Percentiles rank a stretch among this genome's conserved stretches.
Evolutionary conservation across 2,113 vertebrate genomes (phyloP).

Genomic region (Dasypus novemcinctus): DNA sequence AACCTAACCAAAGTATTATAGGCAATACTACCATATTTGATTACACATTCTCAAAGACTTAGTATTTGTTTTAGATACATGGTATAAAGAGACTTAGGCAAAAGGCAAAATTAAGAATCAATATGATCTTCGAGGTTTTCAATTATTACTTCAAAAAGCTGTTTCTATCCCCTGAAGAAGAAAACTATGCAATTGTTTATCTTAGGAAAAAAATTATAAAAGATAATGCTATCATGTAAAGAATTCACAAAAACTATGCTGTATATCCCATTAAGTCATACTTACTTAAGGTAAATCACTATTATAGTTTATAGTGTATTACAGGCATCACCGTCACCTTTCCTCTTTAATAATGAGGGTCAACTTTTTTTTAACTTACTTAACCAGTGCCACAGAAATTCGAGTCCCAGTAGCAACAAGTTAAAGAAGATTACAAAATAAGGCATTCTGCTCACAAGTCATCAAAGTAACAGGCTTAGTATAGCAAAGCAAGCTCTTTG

Average conservation of each 20-base stretch:
- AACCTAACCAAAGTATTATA: slow-evolving; percentile 83
- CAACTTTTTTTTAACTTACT: slow-evolving; percentile 55
- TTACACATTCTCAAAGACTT: slow-evolving; percentile 85
- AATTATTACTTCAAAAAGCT: slow-evolving; percentile 74
- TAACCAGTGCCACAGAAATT: slow-evolving; percentile 72
- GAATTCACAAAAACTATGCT: slow-evolving; percentile 75
- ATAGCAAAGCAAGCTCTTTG: slow-evolving; percentile 61
- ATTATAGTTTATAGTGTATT: slow-evolving; percentile 58
- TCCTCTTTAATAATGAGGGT: slow-evolving; percentile 67
- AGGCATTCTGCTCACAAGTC: slow-evolving; percentile 74
- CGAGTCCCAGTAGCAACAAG: slow-evolving; percentile 63
- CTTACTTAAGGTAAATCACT: slow-evolving; percentile 64
- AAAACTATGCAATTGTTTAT: slow-evolving; percentile 69
- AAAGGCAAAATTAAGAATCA: slow-evolving; percentile 76
- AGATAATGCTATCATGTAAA: slow-evolving; percentile 81
- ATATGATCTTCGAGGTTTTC: slow-evolving; percentile 72
- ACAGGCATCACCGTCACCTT: slow-evolving; percentile 58
- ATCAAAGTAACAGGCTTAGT: slow-evolving; percentile 61
- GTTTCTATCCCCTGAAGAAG: slow-evolving; percentile 73
- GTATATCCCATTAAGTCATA: slow-evolving; percentile 72
- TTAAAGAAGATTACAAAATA: slow-evolving; percentile 72
- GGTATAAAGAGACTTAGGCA: slow-evolving; percentile 76
- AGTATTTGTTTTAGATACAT: slow-evolving; percentile 80
- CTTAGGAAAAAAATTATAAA: slow-evolving; percentile 75
- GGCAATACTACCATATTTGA: slow-evolving; percentile 82